phyloP scores from a whole-genome alignment of 2,113 vertebrate genomes.

The Suricata suricatta region DNA sequence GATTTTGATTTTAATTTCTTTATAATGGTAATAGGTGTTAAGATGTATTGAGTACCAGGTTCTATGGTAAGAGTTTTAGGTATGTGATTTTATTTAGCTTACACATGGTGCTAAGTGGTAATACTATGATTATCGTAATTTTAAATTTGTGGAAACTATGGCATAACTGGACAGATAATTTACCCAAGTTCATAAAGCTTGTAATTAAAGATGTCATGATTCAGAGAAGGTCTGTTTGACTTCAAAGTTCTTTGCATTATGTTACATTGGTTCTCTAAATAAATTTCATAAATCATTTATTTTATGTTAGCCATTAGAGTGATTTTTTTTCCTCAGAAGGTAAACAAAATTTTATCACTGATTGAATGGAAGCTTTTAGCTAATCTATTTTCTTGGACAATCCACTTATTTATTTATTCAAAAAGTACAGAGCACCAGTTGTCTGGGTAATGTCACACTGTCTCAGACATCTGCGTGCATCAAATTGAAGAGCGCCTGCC shows the following conservation, averaged over 20 bases:
- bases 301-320: constrained; percentile 33
- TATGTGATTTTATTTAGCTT: constrained; percentile 40
- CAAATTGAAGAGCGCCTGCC: neutral
- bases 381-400: constrained; percentile 23
- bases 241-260: constrained; percentile 35
- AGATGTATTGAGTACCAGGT: neutral
- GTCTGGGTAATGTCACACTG: neutral
- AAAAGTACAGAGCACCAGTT: neutral
- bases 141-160: constrained; percentile 40
- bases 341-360: constrained; percentile 57
- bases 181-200: neutral
- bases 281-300: constrained; percentile 58
- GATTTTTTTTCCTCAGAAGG: neutral
- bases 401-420: constrained; percentile 2
- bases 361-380: constrained; percentile 33
- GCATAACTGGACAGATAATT: constrained; percentile 8
- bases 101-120: neutral
- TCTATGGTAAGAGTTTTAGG: neutral
- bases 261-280: constrained; percentile 17
- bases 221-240: constrained; percentile 36
- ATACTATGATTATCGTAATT: neutral
- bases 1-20: neutral
- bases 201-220: constrained; percentile 28
- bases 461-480: neutral
- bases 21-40: neutral